A percentile compares a stretch with the other conserved stretches of the same genome.
These are phyloP conservation scores for Drosophila hydei DNA, from an alignment of 1,140 invertebrate genomes.

Conservation along the genomic window DNA sequence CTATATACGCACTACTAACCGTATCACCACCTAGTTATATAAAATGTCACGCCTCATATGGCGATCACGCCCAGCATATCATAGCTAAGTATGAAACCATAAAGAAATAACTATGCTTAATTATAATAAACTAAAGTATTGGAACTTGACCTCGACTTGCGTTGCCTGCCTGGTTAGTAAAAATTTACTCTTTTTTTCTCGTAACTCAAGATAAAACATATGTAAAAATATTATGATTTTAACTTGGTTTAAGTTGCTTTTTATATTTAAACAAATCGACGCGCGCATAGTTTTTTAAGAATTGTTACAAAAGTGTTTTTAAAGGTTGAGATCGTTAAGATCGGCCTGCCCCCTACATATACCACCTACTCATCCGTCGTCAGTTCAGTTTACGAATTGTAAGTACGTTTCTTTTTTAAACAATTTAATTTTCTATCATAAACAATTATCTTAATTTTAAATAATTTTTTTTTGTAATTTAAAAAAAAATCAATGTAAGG, in stretches of 20 bases:
- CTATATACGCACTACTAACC: constrained; percentile 22
- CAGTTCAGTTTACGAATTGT: constrained; percentile 82
- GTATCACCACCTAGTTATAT: constrained; percentile 11
- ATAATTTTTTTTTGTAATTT: constrained; percentile 32
- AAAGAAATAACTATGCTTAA: constrained; percentile 7
- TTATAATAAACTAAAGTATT: constrained; percentile 30
- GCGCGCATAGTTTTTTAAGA: constrained; percentile 13
- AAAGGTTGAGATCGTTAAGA: constrained; percentile 38
- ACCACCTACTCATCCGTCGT: constrained; percentile 59
- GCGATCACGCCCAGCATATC: constrained; percentile 20
- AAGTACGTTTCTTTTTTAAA: constrained; percentile 80
- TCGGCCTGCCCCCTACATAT: constrained; percentile 27
- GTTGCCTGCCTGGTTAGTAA: constrained; percentile 52
- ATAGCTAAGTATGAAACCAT: constrained; percentile 44
- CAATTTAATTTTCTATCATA: constrained; percentile 47
- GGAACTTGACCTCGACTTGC: constrained; percentile 45
- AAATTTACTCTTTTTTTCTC: constrained; percentile 28
- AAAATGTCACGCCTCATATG: constrained; percentile 16
- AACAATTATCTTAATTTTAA: constrained; percentile 33
- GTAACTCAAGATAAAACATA: constrained; percentile 23
- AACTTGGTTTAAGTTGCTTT: constrained; percentile 37
- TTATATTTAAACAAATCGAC: background rate
- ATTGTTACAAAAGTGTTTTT: constrained; percentile 37
- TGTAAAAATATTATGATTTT: constrained; percentile 44
- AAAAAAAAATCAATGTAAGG: constrained; percentile 40